phyloP scores from a whole-genome alignment of 1,140 invertebrate species.

The Procambarus clarkii region DNA sequence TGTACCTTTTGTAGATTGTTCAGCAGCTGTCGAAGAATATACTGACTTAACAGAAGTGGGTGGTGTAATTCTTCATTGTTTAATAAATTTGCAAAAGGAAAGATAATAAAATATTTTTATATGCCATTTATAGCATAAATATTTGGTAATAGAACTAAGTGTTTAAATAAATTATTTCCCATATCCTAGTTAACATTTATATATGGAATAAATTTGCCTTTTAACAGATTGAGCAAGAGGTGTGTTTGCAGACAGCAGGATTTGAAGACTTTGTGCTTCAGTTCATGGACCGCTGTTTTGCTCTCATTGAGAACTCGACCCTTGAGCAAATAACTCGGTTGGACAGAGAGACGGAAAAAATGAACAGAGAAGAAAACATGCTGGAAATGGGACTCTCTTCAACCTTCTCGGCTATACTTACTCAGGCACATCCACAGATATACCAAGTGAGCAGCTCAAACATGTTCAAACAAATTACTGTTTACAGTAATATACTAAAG shows the following conservation, averaged over 20 bases:
- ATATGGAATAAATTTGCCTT: background rate
- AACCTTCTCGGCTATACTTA: slow-evolving; percentile 82
- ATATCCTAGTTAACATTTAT: background rate
- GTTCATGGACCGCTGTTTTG: slow-evolving; percentile 87
- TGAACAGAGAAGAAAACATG: slow-evolving; percentile 84
- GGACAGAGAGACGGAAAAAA: slow-evolving; percentile 79
- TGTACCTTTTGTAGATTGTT: slow-evolving; percentile 90
- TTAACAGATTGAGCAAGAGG: slow-evolving; percentile 82
- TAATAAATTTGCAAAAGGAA: no score
- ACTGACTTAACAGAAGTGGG: slow-evolving; percentile 85
- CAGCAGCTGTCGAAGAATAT: slow-evolving; percentile 79
- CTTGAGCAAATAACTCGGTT: slow-evolving; percentile 72
- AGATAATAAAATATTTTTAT: background rate
- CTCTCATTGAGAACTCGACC: slow-evolving; percentile 81
- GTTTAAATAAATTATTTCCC: background rate
- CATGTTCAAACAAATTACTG: background rate
- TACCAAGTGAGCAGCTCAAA: slow-evolving; percentile 76
- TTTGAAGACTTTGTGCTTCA: slow-evolving; percentile 93
- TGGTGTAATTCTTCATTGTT: background rate
- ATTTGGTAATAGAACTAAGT: background rate
- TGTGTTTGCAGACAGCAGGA: slow-evolving; percentile 87
- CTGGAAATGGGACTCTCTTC: slow-evolving; percentile 84
- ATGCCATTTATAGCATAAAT: no score
- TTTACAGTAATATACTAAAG: background rate
- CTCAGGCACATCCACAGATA: slow-evolving; percentile 81